Evolutionary conservation across 1,140 invertebrate species (phyloP).

Genomic region (Calycopis cecrops): DNA sequence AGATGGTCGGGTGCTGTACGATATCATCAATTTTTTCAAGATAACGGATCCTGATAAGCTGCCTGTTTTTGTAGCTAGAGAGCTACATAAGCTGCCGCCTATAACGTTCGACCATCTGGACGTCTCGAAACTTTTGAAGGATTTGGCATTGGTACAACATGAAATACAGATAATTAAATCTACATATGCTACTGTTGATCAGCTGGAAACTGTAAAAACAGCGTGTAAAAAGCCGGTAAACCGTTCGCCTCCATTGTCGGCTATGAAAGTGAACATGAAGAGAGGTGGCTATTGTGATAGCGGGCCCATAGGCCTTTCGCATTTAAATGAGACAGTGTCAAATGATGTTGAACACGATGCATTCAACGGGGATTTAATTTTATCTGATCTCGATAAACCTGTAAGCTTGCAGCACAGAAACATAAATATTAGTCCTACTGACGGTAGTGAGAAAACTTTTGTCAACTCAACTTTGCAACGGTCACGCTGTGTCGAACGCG

Average conservation of each 20-base stretch:
- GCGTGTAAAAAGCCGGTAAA: not conserved
- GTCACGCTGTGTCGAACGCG: not conserved
- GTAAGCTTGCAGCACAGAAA: slow-evolving; percentile 3
- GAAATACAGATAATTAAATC: slow-evolving; percentile 23
- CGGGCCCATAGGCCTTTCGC: slow-evolving; percentile 18
- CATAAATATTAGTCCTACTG: not conserved
- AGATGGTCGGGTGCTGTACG: slow-evolving; percentile 17
- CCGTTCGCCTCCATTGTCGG: slow-evolving; percentile 14
- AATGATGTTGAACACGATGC: no score
- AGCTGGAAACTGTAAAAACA: slow-evolving; percentile 15
- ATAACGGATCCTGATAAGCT: slow-evolving; percentile 19
- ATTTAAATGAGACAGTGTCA: slow-evolving; percentile 16
- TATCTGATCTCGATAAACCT: slow-evolving; percentile 7
- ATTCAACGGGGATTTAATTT: no score
- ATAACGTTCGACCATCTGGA: slow-evolving; percentile 26
- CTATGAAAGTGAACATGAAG: slow-evolving; percentile 22
- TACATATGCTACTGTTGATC: slow-evolving; percentile 16
- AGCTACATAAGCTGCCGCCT: slow-evolving; percentile 25
- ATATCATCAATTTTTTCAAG: slow-evolving; percentile 21
- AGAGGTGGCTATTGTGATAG: slow-evolving; percentile 21
- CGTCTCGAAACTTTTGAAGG: slow-evolving; percentile 24
- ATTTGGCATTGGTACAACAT: slow-evolving; percentile 19
- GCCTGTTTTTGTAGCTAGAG: slow-evolving; percentile 24
- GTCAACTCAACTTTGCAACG: not conserved
- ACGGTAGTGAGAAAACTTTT: not conserved